Evolutionary conservation across 2,113 vertebrate genomes (phyloP).

Genomic region (Hemiprocne comata): DNA sequence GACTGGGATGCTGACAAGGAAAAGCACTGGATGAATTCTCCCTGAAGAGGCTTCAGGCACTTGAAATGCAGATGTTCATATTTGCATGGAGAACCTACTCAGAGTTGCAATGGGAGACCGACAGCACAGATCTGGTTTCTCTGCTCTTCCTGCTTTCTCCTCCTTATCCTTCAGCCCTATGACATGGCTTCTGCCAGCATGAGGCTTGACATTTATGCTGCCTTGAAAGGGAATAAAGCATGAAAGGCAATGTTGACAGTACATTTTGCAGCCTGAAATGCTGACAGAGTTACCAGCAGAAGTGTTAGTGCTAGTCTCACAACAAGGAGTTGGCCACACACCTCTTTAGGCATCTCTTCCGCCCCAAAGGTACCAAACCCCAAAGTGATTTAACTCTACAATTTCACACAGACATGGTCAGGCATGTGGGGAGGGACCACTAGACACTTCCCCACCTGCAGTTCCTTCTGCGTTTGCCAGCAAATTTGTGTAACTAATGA

Average conservation of each 20-base stretch:
- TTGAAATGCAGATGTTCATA: not conserved
- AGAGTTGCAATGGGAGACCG: not conserved
- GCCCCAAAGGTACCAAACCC: not conserved
- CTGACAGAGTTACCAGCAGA: not conserved
- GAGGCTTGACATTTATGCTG: not conserved
- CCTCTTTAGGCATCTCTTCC: not conserved
- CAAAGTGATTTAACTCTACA: not conserved
- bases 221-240: not conserved
- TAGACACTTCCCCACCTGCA: not conserved
- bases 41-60: not conserved
- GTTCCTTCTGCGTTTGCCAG: not conserved
- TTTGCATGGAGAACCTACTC: not conserved
- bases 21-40: not conserved
- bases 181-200: not conserved
- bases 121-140: not conserved
- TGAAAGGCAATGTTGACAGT: not conserved
- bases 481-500: not conserved
- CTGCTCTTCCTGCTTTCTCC: not conserved
- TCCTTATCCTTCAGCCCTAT: not conserved
- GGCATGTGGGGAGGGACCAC: not conserved
- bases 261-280: not conserved
- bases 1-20: not conserved
- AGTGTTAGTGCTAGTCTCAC: not conserved
- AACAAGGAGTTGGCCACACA: not conserved
- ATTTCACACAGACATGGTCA: not conserved